These are phyloP conservation scores for Osmoderma eremita DNA, from an alignment of 2,888 invertebrate genomes.

Conservation along the genomic window DNA sequence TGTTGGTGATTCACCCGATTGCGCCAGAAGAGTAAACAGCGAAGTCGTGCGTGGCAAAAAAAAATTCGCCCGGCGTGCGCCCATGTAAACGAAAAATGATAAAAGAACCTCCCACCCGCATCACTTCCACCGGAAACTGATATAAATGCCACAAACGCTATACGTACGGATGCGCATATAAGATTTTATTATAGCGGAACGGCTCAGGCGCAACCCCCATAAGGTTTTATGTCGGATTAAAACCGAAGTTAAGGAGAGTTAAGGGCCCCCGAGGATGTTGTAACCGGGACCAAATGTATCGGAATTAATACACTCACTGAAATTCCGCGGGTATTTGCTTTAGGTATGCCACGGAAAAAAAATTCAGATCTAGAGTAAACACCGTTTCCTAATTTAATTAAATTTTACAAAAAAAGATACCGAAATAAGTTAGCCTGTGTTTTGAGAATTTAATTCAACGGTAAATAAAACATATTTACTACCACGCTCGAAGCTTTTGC, in stretches of 20 bases:
- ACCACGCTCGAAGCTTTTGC: too few species aligned
- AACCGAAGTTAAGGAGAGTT: constrained; percentile 1
- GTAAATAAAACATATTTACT: too few species aligned
- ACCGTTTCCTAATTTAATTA: too few species aligned
- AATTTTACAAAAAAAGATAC: too few species aligned
- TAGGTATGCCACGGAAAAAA: not conserved
- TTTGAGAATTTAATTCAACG: too few species aligned
- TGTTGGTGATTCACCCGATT: not conserved
- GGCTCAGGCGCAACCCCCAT: constrained; percentile 27
- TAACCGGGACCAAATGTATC: constrained; percentile 12
- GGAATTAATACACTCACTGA: constrained; percentile 15
- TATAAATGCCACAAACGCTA: constrained; percentile 22
- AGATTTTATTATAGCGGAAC: constrained; percentile 28
- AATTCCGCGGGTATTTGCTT: not conserved
- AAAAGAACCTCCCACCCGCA: constrained; percentile 31
- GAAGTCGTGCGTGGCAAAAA: not conserved
- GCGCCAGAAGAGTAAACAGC: not conserved
- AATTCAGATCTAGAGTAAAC: too few species aligned
- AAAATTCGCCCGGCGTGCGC: constrained; percentile 12
- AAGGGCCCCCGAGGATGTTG: not conserved
- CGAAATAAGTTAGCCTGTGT: too few species aligned
- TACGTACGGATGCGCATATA: constrained; percentile 19
- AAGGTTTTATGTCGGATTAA: constrained; percentile 26
- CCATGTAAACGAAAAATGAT: constrained; percentile 22
- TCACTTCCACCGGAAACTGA: constrained; percentile 30